Evolutionary conservation across 2,888 invertebrate species (phyloP).

Genomic region (Gisinianus flammeolus): DNA sequence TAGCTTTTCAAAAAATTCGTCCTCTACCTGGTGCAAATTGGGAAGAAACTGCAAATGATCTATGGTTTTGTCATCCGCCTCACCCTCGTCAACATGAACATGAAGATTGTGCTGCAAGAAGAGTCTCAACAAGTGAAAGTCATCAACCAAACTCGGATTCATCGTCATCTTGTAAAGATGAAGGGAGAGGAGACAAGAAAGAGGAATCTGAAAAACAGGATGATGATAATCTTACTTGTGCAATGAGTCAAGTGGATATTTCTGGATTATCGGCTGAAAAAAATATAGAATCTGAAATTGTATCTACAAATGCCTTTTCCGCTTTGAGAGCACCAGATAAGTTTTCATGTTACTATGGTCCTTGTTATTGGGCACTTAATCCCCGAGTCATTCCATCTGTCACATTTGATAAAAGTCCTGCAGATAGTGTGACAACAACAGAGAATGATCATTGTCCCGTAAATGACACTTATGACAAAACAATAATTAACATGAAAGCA

Average conservation of each 20-base stretch:
- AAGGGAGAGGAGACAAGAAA: too few species aligned
- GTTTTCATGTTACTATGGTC: conserved; percentile 68
- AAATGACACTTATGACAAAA: background rate
- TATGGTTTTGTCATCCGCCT: conserved; percentile 70
- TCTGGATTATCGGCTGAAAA: conserved; percentile 14
- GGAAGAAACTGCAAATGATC: conserved; percentile 66
- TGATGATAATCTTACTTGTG: background rate
- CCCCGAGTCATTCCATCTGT: conserved; percentile 63
- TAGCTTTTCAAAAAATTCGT: conserved; percentile 67
- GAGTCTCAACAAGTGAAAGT: too few species aligned
- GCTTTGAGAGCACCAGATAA: conserved; percentile 56
- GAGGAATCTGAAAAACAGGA: background rate
- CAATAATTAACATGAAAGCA: conserved; percentile 22
- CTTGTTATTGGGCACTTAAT: conserved; percentile 67
- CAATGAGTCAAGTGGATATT: background rate
- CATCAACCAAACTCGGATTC: background rate
- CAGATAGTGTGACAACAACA: background rate
- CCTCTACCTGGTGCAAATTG: conserved; percentile 69
- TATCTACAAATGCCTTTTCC: conserved; percentile 42
- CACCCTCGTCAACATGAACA: conserved; percentile 58
- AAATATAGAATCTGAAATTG: conserved; percentile 44
- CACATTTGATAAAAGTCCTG: background rate
- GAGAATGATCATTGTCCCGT: background rate
- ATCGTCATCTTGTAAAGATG: too few species aligned
- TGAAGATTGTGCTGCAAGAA: background rate